Conservation (phyloP, 2,113 vertebrate genomes). For the Vulpes vulpes region DNA sequence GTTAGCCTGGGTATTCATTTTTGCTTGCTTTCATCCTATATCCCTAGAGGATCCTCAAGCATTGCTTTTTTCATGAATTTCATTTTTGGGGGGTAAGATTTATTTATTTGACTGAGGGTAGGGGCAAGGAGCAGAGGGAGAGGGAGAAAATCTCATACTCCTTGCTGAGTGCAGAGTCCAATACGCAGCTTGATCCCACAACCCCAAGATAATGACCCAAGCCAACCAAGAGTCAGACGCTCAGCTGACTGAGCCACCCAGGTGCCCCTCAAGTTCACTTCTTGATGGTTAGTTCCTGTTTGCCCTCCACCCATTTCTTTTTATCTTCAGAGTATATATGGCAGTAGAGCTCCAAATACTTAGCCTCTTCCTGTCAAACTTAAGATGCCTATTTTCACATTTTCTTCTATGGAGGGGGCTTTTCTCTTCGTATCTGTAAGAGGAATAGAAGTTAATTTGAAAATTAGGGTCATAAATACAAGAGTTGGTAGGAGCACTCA, state of each 20-base stretch:
- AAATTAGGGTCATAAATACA: not conserved
- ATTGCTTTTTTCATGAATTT: not conserved
- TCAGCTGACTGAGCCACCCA: not conserved
- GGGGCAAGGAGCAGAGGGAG: not conserved
- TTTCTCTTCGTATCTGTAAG: conserved; percentile 32
- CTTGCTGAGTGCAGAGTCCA: not conserved
- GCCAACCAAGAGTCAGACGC: not conserved
- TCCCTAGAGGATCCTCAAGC: not conserved
- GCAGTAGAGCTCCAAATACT: not conserved
- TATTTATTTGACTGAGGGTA: not conserved
- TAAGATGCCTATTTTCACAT: conserved; percentile 9
- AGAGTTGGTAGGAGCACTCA: not conserved
- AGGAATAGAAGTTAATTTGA: conserved; percentile 44
- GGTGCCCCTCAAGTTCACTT: not conserved
- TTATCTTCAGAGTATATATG: not conserved
- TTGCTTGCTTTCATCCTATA: not conserved
- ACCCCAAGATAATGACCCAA: not conserved
- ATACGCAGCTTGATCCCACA: not conserved
- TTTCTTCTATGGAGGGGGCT: not conserved
- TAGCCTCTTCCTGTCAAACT: not conserved
- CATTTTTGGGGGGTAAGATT: not conserved
- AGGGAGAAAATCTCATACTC: not conserved
- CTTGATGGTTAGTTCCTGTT: not conserved
- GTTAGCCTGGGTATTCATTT: not conserved
- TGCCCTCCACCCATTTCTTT: not conserved